Percentiles rank a stretch among this genome's conserved stretches.
These are phyloP conservation scores for Flexamia atlantica DNA, from an alignment of 2,888 invertebrate genomes.

Conservation along the genomic window DNA sequence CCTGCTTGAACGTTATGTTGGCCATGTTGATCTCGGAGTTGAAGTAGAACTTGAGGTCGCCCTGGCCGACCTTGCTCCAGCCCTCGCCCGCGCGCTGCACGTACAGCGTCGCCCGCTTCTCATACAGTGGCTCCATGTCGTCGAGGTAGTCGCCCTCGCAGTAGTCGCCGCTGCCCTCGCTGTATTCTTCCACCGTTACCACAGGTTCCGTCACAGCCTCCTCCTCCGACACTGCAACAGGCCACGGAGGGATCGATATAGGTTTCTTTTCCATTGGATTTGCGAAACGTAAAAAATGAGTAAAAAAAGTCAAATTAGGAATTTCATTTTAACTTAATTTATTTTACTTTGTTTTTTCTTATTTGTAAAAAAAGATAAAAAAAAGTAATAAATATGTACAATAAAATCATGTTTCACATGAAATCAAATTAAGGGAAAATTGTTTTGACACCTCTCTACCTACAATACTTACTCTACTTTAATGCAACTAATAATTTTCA, in stretches of 20 bases:
- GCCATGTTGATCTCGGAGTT: slow-evolving; percentile 15
- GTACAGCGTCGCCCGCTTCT: slow-evolving; percentile 29
- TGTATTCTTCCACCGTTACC: slow-evolving; percentile 68
- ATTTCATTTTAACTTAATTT: too few relatives aligned
- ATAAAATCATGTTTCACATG: too few relatives aligned
- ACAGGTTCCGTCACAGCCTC: not conserved
- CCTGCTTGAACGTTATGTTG: slow-evolving; percentile 6
- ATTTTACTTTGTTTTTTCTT: too few relatives aligned
- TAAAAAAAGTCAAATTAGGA: not conserved
- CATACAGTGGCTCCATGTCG: slow-evolving; percentile 22
- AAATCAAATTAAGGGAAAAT: too few relatives aligned
- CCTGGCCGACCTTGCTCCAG: slow-evolving; percentile 9
- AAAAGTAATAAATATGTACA: too few relatives aligned
- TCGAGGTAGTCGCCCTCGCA: slow-evolving; percentile 72
- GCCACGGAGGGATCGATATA: too few relatives aligned
- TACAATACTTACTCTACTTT: too few relatives aligned
- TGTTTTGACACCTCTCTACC: too few relatives aligned
- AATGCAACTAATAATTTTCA: too few relatives aligned
- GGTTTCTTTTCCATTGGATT: too few relatives aligned
- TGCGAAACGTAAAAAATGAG: too few relatives aligned
- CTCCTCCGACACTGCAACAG: not conserved
- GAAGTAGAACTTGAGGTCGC: slow-evolving; percentile 12
- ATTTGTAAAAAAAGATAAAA: too few relatives aligned
- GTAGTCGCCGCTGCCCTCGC: slow-evolving; percentile 69
- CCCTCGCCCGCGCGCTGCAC: not conserved